Percentiles rank a stretch among this genome's conserved stretches.
phyloP scores from a whole-genome alignment of 2,113 vertebrate species.

The Lepidothrix coronata region DNA sequence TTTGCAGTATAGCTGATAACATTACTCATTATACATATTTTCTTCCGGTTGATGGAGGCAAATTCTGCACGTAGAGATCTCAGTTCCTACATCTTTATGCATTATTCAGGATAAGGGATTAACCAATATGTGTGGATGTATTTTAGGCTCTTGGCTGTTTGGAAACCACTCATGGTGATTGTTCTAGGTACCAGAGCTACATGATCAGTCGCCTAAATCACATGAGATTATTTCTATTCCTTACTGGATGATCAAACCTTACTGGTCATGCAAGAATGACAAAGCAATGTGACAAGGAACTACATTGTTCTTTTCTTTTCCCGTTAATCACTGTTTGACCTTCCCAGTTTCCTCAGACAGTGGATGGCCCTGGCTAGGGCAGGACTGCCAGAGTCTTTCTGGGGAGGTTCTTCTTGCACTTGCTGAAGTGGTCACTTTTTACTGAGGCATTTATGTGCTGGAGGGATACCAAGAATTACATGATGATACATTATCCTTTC shows the following conservation, averaged over 20 bases:
- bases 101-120: not conserved
- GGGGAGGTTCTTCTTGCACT: not conserved
- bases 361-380: not conserved
- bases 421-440: not conserved
- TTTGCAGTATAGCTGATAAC: not conserved
- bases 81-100: not conserved
- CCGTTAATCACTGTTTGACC: not conserved
- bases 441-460: not conserved
- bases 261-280: not conserved
- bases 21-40: not conserved
- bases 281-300: rapidly evolving
- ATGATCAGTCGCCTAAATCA: not conserved
- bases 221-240: not conserved
- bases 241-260: not conserved
- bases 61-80: not conserved
- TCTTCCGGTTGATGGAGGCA: not conserved
- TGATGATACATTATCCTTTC: not conserved
- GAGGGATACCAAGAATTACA: not conserved
- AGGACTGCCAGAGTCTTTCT: not conserved
- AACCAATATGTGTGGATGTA: not conserved
- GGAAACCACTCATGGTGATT: not conserved
- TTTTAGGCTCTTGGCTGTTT: not conserved
- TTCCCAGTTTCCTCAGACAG: not conserved
- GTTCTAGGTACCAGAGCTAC: not conserved
- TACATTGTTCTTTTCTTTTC: not conserved